A percentile compares a stretch with the other conserved stretches of the same genome.
phyloP scores from a whole-genome alignment of 2,797 vertebrate species.

The Hafferia zeledoni region DNA sequence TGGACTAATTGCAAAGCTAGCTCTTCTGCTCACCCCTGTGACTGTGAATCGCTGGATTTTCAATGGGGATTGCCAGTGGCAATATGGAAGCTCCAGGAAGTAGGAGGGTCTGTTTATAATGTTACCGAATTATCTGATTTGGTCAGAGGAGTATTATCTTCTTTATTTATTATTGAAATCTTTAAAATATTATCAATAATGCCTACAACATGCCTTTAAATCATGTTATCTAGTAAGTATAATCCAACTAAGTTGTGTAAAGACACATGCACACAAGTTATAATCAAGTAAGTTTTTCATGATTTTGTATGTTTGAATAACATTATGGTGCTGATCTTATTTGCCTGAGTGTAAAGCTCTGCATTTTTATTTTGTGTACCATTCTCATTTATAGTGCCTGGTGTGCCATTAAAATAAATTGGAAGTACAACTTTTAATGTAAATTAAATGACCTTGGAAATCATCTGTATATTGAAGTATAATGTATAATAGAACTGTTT shows the following conservation, averaged over 20 bases:
- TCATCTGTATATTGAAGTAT: not conserved
- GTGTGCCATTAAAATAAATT: not conserved
- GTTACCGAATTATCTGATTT: not conserved
- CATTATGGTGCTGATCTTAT: not conserved
- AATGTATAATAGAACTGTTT: not conserved
- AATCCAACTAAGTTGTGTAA: not conserved
- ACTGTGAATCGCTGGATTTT: not conserved
- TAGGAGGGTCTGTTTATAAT: not conserved
- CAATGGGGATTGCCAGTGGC: not conserved
- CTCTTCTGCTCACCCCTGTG: accelerated
- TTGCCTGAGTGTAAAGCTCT: not conserved
- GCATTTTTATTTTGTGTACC: not conserved
- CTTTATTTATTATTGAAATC: not conserved
- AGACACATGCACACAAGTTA: not conserved
- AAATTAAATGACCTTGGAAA: not conserved
- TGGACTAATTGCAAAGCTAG: not conserved
- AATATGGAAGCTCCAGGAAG: not conserved
- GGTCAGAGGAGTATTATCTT: not conserved
- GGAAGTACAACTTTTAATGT: not conserved
- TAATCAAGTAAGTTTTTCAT: not conserved
- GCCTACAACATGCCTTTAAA: not conserved
- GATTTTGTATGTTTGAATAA: not conserved
- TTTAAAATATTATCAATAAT: not conserved
- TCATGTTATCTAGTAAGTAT: not conserved
- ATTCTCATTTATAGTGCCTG: not conserved